These are phyloP conservation scores for Gadus chalcogrammus DNA, from an alignment of 2,113 vertebrate species.

Conservation along the genomic window DNA sequence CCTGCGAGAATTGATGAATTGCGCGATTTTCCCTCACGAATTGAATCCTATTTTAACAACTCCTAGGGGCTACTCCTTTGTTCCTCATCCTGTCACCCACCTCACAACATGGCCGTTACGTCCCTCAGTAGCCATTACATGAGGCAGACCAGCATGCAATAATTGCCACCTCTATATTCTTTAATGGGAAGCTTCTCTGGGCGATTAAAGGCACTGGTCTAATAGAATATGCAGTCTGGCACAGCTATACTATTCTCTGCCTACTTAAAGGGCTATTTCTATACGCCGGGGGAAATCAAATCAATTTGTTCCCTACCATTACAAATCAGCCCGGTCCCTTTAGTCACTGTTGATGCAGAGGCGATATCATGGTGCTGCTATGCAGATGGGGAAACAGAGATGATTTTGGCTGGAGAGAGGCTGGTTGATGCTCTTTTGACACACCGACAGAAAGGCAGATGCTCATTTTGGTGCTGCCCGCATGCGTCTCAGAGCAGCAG, in stretches of 20 bases:
- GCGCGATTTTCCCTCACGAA: too few relatives aligned
- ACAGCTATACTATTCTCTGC: slow-evolving; percentile 35
- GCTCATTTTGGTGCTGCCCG: too few relatives aligned
- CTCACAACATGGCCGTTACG: slow-evolving; percentile 68
- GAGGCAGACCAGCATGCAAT: slow-evolving; percentile 46
- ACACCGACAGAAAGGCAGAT: too few relatives aligned
- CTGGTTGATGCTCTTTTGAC: too few relatives aligned
- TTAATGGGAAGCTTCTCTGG: slow-evolving; percentile 63
- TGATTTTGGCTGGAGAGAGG: too few relatives aligned
- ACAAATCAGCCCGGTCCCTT: slow-evolving; percentile 30
- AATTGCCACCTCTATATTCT: slow-evolving; percentile 66
- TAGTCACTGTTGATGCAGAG: slow-evolving; percentile 34
- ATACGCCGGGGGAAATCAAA: slow-evolving; percentile 37
- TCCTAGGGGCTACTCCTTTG: too few relatives aligned
- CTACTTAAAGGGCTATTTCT: slow-evolving; percentile 53
- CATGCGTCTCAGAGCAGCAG: too few relatives aligned
- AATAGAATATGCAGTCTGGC: slow-evolving; percentile 43
- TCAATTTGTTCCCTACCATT: slow-evolving; percentile 37
- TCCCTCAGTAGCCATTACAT: slow-evolving; percentile 55
- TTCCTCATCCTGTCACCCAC: slow-evolving; percentile 59
- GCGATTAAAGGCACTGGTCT: slow-evolving; percentile 66
- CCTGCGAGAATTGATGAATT: too few relatives aligned
- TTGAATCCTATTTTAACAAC: too few relatives aligned
- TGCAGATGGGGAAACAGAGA: too few relatives aligned
- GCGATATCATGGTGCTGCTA: background rate